These are phyloP conservation scores for Scleropages formosus DNA, from an alignment of 2,797 vertebrate genomes.

Conservation along the genomic window DNA sequence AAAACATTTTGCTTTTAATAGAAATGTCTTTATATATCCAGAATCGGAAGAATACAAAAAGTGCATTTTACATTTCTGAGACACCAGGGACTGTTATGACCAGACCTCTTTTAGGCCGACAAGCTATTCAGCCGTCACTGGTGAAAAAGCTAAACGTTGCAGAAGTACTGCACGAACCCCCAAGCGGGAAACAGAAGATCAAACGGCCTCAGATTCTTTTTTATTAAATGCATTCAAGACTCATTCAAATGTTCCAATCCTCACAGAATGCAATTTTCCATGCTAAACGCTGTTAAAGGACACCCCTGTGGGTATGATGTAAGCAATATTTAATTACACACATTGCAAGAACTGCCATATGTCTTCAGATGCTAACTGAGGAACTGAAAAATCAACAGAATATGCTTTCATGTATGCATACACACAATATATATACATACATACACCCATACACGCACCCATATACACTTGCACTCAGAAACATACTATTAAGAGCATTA, in stretches of 20 bases:
- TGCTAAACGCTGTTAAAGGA: conserved; percentile 55
- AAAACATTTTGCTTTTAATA: conserved; percentile 69
- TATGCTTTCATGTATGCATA: conserved; percentile 16
- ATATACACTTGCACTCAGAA: conserved; percentile 3
- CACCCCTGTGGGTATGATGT: conserved; percentile 42
- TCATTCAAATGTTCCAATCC: conserved; percentile 62
- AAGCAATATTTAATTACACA: conserved; percentile 48
- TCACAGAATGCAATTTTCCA: conserved; percentile 61
- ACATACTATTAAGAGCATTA: conserved; percentile 13
- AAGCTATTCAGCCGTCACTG: conserved; percentile 54
- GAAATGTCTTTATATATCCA: conserved; percentile 53
- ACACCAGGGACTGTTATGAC: conserved; percentile 54
- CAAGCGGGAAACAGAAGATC: conserved; percentile 59
- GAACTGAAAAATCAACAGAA: conserved; percentile 20
- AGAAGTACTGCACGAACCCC: conserved; percentile 53
- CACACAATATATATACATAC: conserved; percentile 3
- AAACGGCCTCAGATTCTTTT: conserved; percentile 45
- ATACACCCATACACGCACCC: conserved; percentile 4
- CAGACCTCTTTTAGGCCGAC: conserved; percentile 62
- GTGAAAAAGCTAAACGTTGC: conserved; percentile 62
- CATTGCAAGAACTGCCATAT: conserved; percentile 26
- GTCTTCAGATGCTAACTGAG: conserved; percentile 43
- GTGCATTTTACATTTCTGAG: conserved; percentile 69
- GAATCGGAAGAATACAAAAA: conserved; percentile 77
- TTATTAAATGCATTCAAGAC: conserved; percentile 62